Percentiles rank a stretch among this genome's conserved stretches.
Evolutionary conservation across 2,113 vertebrate genomes (phyloP).

Genomic region (Empidonax alnorum): DNA sequence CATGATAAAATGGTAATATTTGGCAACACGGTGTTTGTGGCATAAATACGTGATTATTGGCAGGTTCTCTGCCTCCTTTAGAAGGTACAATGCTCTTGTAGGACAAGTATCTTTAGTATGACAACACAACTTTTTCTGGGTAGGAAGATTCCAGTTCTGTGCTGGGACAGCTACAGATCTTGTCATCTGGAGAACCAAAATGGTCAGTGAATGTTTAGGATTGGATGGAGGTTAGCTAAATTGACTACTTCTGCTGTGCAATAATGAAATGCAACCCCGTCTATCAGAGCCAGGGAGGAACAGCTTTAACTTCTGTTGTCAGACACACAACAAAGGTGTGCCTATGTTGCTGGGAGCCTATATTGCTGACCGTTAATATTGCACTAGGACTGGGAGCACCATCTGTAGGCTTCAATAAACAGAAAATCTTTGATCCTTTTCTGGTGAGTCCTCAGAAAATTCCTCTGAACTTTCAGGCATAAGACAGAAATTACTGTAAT

Average conservation of each 20-base stretch:
- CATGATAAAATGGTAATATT: not conserved
- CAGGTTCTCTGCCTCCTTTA: not conserved
- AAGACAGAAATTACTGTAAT: not conserved
- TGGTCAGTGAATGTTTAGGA: fast-evolving
- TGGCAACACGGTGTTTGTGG: not conserved
- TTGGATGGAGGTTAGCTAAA: not conserved
- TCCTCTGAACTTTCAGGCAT: not conserved
- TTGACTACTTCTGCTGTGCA: not conserved
- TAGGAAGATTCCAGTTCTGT: not conserved
- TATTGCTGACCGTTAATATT: not conserved
- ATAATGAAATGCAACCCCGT: not conserved
- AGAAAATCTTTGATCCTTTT: not conserved
- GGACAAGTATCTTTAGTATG: not conserved
- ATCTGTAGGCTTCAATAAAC: not conserved
- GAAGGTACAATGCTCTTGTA: not conserved
- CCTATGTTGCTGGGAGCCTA: not conserved
- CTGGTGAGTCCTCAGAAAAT: not conserved
- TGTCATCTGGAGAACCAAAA: not conserved
- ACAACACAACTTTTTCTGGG: not conserved
- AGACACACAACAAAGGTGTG: not conserved
- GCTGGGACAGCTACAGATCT: not conserved
- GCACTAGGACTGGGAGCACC: not conserved
- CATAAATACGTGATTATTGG: not conserved
- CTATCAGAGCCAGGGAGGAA: not conserved
- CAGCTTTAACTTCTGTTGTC: not conserved